phyloP scores from a whole-genome alignment of 2,888 invertebrate genomes.

The Megalurothrips usitatus region DNA sequence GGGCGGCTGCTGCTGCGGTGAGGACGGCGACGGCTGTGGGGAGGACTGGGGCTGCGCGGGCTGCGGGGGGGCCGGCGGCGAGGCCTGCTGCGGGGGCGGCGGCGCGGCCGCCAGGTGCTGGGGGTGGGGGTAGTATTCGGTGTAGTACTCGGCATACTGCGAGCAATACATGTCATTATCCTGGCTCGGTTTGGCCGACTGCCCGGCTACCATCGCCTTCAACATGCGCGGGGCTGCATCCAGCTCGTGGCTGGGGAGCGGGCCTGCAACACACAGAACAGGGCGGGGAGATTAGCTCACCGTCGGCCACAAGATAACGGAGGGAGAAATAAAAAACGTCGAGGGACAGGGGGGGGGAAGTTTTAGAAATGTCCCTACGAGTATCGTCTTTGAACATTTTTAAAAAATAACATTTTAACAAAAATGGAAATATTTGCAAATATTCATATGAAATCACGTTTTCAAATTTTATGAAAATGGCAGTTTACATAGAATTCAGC shows the following conservation, averaged over 20 bases:
- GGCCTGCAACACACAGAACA: not conserved
- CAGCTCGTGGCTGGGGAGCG: constrained; percentile 14
- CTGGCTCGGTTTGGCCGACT: constrained; percentile 35
- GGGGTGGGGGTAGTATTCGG: constrained; percentile 37
- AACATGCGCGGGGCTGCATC: constrained; percentile 29
- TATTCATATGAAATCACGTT: too few relatives aligned
- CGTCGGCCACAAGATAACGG: too few relatives aligned
- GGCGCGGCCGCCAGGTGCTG: not conserved
- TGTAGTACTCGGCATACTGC: constrained; percentile 37
- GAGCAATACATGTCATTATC: constrained; percentile 40
- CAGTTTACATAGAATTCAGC: too few relatives aligned
- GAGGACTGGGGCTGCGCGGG: not conserved
- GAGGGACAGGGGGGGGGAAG: too few relatives aligned
- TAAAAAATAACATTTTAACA: too few relatives aligned
- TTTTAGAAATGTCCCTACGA: too few relatives aligned
- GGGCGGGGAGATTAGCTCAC: too few relatives aligned
- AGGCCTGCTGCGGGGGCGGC: not conserved
- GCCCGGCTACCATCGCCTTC: constrained; percentile 39
- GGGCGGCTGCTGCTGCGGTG: not conserved
- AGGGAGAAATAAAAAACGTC: too few relatives aligned
- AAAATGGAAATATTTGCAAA: too few relatives aligned
- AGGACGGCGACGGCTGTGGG: not conserved
- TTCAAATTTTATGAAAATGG: too few relatives aligned
- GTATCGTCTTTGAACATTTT: too few relatives aligned
- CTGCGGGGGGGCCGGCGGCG: not conserved